phyloP scores from a whole-genome alignment of 2,888 invertebrate genomes.

The Eupithecia abbreviata region DNA sequence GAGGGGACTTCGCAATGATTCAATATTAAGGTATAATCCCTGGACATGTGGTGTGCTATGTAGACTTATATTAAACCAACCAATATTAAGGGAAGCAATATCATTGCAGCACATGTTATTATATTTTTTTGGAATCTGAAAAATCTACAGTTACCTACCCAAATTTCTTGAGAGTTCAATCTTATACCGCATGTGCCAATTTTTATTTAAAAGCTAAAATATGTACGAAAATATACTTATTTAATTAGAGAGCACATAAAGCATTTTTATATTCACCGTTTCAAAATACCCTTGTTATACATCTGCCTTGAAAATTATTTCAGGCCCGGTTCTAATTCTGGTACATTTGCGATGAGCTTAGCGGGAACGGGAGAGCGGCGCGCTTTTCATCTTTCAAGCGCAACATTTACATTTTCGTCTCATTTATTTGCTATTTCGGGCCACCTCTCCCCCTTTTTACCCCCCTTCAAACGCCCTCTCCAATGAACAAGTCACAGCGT shows the following conservation, averaged over 20 bases:
- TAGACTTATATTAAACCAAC: conserved; percentile 73
- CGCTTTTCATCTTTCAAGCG: conserved; percentile 84
- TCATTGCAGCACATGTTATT: conserved; percentile 1
- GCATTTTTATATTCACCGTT: conserved; percentile 55
- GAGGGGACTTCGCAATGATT: conserved; percentile 67
- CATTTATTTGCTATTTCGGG: conserved; percentile 84
- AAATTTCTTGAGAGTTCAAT: background rate
- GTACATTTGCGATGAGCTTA: conserved; percentile 83
- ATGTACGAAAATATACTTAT: conserved; percentile 1
- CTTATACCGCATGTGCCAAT: background rate
- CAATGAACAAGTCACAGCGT: conserved; percentile 81
- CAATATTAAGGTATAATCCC: conserved; percentile 65
- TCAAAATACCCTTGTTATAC: conserved; percentile 58
- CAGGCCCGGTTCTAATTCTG: conserved; percentile 79
- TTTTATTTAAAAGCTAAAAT: conserved; percentile 7
- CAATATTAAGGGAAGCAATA: conserved; percentile 45
- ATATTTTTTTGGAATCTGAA: background rate
- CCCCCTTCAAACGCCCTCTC: conserved; percentile 61
- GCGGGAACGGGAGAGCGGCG: conserved; percentile 78
- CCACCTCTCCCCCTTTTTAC: conserved; percentile 61
- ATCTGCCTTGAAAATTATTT: conserved; percentile 81
- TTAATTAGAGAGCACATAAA: conserved; percentile 54
- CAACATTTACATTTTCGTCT: conserved; percentile 85
- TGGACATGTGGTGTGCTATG: conserved; percentile 76
- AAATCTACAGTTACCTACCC: background rate